Conservation (phyloP, 2,888 invertebrate genomes). For the Amphimallon solstitiale region DNA sequence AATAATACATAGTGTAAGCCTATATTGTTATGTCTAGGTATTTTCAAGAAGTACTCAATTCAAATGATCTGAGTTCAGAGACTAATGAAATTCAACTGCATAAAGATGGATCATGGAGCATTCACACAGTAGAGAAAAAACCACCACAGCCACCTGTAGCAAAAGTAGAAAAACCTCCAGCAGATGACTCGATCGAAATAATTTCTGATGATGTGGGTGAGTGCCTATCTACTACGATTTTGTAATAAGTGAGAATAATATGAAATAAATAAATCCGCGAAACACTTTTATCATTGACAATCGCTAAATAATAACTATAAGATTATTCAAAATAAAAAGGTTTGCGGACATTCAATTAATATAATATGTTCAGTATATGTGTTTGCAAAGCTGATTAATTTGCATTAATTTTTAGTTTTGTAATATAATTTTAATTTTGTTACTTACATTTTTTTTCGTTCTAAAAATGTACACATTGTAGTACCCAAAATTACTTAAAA, state of each 20-base stretch:
- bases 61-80: slow-evolving; percentile 73
- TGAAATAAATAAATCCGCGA: too few relatives aligned
- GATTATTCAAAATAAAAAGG: too few relatives aligned
- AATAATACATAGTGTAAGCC: not conserved
- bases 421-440: too few relatives aligned
- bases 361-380: too few relatives aligned
- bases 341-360: too few relatives aligned
- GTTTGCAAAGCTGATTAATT: too few relatives aligned
- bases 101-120: slow-evolving; percentile 87
- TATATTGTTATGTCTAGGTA: slow-evolving; percentile 67
- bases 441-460: not conserved
- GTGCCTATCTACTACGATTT: slow-evolving; percentile 44
- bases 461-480: not conserved
- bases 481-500: slow-evolving; percentile 38
- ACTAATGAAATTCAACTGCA: slow-evolving; percentile 85
- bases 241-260: too few relatives aligned
- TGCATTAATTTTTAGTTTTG: too few relatives aligned
- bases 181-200: slow-evolving; percentile 73
- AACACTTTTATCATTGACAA: too few relatives aligned
- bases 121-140: slow-evolving; percentile 72
- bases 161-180: slow-evolving; percentile 50
- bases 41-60: slow-evolving; percentile 84
- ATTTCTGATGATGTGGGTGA: slow-evolving; percentile 81
- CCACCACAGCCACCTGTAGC: slow-evolving; percentile 66
- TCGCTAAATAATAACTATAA: too few relatives aligned